Conservation (phyloP, 2,113 vertebrate species). For the Columbina picui region DNA sequence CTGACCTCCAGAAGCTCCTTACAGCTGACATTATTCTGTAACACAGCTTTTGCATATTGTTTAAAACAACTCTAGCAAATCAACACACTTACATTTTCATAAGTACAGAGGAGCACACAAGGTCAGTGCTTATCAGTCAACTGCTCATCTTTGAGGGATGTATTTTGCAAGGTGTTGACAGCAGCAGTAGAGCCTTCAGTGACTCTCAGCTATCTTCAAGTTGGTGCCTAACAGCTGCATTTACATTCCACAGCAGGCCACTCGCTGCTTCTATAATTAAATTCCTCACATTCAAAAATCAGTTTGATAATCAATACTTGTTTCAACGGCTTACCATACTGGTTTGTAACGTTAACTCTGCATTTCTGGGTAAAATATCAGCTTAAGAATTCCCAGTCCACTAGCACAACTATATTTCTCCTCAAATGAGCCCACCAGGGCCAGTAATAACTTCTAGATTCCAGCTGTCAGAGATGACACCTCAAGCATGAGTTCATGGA, state of each 20-base stretch:
- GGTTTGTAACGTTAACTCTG: neutral
- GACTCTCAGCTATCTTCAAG: neutral
- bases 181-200: neutral
- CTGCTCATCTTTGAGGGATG: neutral
- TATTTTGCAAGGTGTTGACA: neutral
- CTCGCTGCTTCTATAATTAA: neutral
- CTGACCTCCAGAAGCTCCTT: neutral
- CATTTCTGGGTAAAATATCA: neutral
- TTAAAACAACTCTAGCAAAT: neutral
- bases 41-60: neutral
- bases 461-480: neutral
- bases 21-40: neutral
- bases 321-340: neutral
- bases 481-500: accelerated
- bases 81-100: neutral
- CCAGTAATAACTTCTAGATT: neutral
- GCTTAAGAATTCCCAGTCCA: neutral
- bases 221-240: neutral
- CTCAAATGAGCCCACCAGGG: neutral
- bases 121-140: neutral
- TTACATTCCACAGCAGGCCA: neutral
- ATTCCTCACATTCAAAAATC: neutral
- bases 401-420: neutral
- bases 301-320: neutral
- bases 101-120: neutral